A percentile compares a stretch with the other conserved stretches of the same genome.
Conservation (phyloP, 2,797 vertebrate species). For the Tachyglossus aculeatus region DNA sequence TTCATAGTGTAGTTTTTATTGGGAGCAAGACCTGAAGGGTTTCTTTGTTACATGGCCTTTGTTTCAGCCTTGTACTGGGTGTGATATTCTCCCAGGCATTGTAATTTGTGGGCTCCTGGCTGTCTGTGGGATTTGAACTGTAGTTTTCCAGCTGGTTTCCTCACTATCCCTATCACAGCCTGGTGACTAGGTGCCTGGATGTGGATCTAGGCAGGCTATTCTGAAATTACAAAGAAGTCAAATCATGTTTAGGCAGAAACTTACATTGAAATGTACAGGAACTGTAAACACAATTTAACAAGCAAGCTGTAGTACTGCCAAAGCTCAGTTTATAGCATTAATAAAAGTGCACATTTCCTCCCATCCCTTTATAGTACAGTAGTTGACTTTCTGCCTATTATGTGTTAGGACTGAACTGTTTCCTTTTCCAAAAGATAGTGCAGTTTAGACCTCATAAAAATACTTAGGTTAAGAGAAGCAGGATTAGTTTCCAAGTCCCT, state of each 20-base stretch:
- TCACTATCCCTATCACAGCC: neutral
- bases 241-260: neutral
- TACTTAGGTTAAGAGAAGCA: neutral
- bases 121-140: neutral
- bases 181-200: neutral
- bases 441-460: neutral
- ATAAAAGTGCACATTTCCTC: conserved; percentile 20
- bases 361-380: neutral
- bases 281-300: neutral
- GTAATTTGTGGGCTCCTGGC: neutral
- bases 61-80: neutral
- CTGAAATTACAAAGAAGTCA: neutral
- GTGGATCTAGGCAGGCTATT: neutral
- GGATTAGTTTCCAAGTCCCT: neutral
- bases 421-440: conserved; percentile 3
- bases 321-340: conserved; percentile 1
- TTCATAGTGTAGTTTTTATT: neutral
- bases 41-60: neutral
- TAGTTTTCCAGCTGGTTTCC: neutral
- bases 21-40: neutral
- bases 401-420: neutral
- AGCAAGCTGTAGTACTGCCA: neutral
- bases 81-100: neutral
- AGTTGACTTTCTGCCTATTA: conserved; percentile 28
- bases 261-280: neutral